Percentiles rank a stretch among this genome's conserved stretches.
These are phyloP conservation scores for Agrotis exclamationis DNA, from an alignment of 2,888 invertebrate genomes.

Conservation along the genomic window DNA sequence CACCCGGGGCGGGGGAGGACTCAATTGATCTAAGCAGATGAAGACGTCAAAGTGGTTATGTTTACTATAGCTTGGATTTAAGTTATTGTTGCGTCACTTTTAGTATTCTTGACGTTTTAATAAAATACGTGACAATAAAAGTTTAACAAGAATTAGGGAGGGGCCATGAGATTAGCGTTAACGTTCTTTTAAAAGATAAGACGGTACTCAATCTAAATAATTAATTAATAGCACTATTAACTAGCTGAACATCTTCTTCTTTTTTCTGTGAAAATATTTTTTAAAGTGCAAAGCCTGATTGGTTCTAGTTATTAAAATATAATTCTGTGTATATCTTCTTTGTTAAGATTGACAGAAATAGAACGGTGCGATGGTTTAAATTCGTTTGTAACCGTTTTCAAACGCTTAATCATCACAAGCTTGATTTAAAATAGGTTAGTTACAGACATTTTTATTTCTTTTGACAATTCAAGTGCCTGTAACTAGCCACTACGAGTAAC, in stretches of 20 bases:
- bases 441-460: too few species aligned
- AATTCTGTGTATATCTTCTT: neutral
- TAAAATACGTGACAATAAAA: constrained; percentile 72
- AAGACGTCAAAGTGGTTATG: neutral
- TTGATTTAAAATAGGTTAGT: neutral
- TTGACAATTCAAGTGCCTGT: too few species aligned
- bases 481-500: too few species aligned
- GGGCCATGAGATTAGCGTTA: constrained; percentile 29
- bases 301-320: neutral
- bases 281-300: neutral
- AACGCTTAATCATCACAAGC: neutral
- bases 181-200: neutral
- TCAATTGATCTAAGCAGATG: too few species aligned
- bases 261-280: neutral
- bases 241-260: neutral
- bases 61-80: constrained; percentile 28
- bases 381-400: neutral
- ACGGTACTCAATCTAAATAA: neutral
- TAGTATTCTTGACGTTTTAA: constrained; percentile 61
- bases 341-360: neutral
- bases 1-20: too few species aligned
- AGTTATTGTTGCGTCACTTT: constrained; percentile 19
- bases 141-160: constrained; percentile 51
- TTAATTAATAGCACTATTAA: neutral
- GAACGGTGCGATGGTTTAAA: neutral